Evolutionary conservation across 2,113 vertebrate species (phyloP), one percentile per base, ranked within the genome.

Genomic region (Anser cygnoides): DNA sequence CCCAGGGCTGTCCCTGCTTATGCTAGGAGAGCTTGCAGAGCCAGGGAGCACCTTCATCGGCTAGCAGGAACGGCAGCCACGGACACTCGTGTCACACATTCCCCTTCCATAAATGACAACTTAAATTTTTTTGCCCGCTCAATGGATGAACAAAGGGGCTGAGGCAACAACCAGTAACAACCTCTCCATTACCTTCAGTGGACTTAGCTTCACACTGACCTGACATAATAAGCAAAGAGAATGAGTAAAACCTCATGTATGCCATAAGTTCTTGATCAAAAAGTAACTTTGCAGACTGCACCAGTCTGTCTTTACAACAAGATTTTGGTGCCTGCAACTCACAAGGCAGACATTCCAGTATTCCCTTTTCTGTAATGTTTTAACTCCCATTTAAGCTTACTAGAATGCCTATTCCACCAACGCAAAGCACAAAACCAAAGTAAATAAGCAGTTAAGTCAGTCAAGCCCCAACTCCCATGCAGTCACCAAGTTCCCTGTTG

Each of bases 361-460:
- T 43, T 59, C 4, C 33, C 72, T 50, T 76, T 70, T 44, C 49
- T 35, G 9, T 7, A 8, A 58, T 6, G 16, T 18, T 70, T 89
- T n/a, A 79, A 54, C 33, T 82, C 74, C 49, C 41, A 14, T 87
- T 82, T 54, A 75, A 76, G 39, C 81, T 95, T 70, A 9, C 44
- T 7, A 41, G 62, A 39, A 61, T 55, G 78, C 26, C 57, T 22
- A 2, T 22, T 39, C 52, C 10, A 1, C 44, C 74, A 88, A 73
- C 1, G 1, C 54, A 63, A 37, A 84, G 26, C 28, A 58, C 4
- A 1, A 39, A 68, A 80, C 58, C 41, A 73, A 84, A 87, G 73
- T 63, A 80, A 90, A 84, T 39, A 39, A 72, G 73, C 54, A 76
- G 63, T 58, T 77, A 63, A 88, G n/a, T 73, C 70, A 90, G 74